These are phyloP conservation scores for Astreopora myriophthalma DNA, from an alignment of 64 coral and sea anemone species.

Conservation along the genomic window DNA sequence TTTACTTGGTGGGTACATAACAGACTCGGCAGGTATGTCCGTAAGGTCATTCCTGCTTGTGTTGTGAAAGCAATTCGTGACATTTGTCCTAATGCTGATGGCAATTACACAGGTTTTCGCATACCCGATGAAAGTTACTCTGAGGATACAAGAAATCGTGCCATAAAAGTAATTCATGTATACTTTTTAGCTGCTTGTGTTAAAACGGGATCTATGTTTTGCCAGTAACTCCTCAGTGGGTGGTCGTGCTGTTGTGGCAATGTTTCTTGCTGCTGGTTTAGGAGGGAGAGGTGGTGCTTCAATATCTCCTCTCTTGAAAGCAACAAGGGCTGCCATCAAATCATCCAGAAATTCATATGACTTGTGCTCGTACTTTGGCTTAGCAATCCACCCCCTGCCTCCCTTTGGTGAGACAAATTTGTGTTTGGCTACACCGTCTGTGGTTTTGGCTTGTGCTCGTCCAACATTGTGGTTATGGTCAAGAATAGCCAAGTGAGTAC, in stretches of 20 bases:
- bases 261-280: neutral
- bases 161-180: neutral
- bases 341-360: neutral
- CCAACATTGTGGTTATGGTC: constrained; percentile 38
- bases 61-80: neutral
- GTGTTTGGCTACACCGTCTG: neutral
- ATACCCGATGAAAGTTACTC: neutral
- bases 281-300: neutral
- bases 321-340: neutral
- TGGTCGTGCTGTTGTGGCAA: neutral
- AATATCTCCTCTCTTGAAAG: neutral
- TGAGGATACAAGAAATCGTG: neutral
- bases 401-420: neutral
- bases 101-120: neutral
- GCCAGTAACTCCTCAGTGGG: neutral
- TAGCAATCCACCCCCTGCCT: neutral
- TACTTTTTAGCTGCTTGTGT: neutral
- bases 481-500: constrained; percentile 9
- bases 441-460: neutral
- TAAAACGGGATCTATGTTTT: neutral
- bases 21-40: neutral
- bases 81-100: neutral
- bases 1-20: neutral
- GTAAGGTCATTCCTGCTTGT: neutral
- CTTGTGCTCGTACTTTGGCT: neutral